Evolutionary conservation across 1,140 invertebrate genomes (phyloP), one percentile per base, ranked within the genome.

Genomic region (Panagrolaimus sp.): DNA sequence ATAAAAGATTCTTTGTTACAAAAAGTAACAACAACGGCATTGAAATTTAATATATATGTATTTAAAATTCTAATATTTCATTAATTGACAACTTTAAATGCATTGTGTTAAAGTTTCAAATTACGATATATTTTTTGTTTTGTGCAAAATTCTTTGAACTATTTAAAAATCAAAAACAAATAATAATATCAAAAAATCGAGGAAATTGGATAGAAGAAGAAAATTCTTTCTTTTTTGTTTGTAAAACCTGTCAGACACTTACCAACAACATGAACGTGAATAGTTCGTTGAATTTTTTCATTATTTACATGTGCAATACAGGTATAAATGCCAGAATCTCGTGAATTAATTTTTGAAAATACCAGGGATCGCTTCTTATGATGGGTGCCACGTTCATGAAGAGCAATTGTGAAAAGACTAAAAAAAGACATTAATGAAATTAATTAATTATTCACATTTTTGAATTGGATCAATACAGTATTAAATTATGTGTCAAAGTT

Each of bases 271-370:
- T 55, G 68, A 8, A 71, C 24, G 43, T 70, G 67, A 28, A 71
- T 71, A 24, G 67, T 43, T 38, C 43, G 45, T 12, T 38, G 44
- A 21, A 45, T 32, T 17, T 47, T 43, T 38, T 71, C 70, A 14
- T 48, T 46, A 55, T 71, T 38, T 14, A 62, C 43, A 14, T 71
- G 21, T 12, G 68, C 70, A 58, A 38, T 44, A 45, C 70, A 71
- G 10, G 38, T 58, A 46, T 71, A 71, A 21, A 38, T 58, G 14
- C 70, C 70, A 46, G 70, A 44, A 43, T 71, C 70, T 26, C 55
- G 69, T n/a, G 32, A 43, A 26, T 71, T 45, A 14, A 71, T 72
- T 43, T 71, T 71, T 14, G 55, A 43, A 55, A 71, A 71, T 1
- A 71, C 55, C 1, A 71, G 52, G 3, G 63, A 68, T 21, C 63